phyloP scores from a whole-genome alignment of 2,797 vertebrate species.

The Sphenodon punctatus region DNA sequence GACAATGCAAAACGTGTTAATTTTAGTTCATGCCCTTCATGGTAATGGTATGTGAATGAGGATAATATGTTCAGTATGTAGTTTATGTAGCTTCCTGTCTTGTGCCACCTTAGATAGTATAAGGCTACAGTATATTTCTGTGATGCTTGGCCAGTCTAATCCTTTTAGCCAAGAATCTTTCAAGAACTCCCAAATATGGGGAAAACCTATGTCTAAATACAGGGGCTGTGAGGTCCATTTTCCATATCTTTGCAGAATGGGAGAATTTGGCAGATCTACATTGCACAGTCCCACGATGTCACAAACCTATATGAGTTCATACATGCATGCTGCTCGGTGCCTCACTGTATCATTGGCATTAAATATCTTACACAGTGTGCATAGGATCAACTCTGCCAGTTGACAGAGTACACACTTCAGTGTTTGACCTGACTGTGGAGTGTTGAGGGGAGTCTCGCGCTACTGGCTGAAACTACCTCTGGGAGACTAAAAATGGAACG shows the following conservation, averaged over 20 bases:
- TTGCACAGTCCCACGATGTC: neutral
- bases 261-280: neutral
- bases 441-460: neutral
- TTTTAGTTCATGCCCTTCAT: too few species aligned
- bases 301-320: too few species aligned
- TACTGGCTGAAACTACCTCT: neutral
- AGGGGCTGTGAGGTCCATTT: neutral
- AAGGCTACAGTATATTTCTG: rapidly evolving
- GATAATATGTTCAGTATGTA: neutral
- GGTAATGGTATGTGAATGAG: neutral
- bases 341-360: neutral
- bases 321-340: too few species aligned
- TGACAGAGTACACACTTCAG: neutral
- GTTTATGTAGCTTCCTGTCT: neutral
- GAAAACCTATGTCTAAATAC: neutral
- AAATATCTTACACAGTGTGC: neutral
- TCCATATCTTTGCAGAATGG: neutral
- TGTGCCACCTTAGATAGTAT: neutral
- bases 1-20: slow-evolving; percentile 23
- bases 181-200: neutral
- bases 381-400: neutral
- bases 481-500: neutral
- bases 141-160: neutral
- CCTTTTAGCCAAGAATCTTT: neutral
- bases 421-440: neutral